Evolutionary conservation across 2,888 invertebrate species (phyloP).

Genomic region (Drosophila nr. medialis): DNA sequence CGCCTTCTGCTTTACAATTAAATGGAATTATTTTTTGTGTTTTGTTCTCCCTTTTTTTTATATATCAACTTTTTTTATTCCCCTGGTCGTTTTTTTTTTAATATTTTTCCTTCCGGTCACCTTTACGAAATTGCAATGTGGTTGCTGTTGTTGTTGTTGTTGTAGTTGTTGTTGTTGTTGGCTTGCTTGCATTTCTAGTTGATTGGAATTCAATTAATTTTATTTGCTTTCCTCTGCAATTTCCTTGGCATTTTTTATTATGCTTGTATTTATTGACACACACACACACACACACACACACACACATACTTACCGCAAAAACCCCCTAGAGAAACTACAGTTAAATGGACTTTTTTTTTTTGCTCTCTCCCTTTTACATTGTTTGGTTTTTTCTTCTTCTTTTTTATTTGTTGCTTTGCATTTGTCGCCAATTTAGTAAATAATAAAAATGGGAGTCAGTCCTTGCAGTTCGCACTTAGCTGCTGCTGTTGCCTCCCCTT

Average conservation of each 20-base stretch:
- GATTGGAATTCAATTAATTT: slow-evolving; percentile 83
- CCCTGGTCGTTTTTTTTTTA: slow-evolving; percentile 47
- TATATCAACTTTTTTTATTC: not conserved
- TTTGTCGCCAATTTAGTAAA: slow-evolving; percentile 81
- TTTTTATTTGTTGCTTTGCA: slow-evolving; percentile 61
- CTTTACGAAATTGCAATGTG: slow-evolving; percentile 49
- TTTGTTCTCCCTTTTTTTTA: slow-evolving; percentile 1
- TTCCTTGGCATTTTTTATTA: slow-evolving; percentile 79
- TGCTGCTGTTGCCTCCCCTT: slow-evolving; percentile 2
- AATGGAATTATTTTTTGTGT: slow-evolving; percentile 63
- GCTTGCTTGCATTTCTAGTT: slow-evolving; percentile 75
- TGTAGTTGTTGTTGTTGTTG: slow-evolving; percentile 49
- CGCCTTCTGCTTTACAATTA: slow-evolving; percentile 66
- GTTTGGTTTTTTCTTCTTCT: slow-evolving; percentile 39
- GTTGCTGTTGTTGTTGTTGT: slow-evolving; percentile 43
- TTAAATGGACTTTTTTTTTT: slow-evolving; percentile 63
- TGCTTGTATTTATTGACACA: slow-evolving; percentile 76
- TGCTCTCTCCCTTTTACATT: slow-evolving; percentile 51
- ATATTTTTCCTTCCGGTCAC: slow-evolving; percentile 53
- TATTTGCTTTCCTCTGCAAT: slow-evolving; percentile 81
- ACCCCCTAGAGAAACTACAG: slow-evolving; percentile 59
- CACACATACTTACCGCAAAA: slow-evolving; percentile 41
- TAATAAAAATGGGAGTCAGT: slow-evolving; percentile 72
- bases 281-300: slow-evolving; percentile 46
- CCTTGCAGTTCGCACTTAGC: slow-evolving; percentile 74